Evolutionary conservation across 2,797 vertebrate genomes (phyloP), one percentile per base, ranked within the genome.

Genomic region (Pangasius sanitwongsei): DNA sequence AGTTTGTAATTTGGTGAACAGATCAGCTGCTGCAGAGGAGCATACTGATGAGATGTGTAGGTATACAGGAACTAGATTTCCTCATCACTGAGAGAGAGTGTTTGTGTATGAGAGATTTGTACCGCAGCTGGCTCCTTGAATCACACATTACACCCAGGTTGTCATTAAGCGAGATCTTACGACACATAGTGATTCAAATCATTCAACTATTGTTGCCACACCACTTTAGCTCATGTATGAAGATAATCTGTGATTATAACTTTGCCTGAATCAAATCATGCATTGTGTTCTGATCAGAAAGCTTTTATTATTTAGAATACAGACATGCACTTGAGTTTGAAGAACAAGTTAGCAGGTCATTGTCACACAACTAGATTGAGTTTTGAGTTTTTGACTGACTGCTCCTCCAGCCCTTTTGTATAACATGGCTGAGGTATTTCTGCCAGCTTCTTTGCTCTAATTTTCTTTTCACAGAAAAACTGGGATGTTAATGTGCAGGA

Each of bases 41-140:
- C 37, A 83, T 83, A 61, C 61, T 83, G 61, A 75, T 89, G 65
- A 77, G 83, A 57, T 82, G 82, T 41, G 18, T 83, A 13, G 86
- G 83, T 86, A 48, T 86, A 59, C 48, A 80, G 82, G 20, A 84
- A 50, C 83, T 53, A 69, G 34, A 15, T 61, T 61, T 59, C 34
- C 20, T 82, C 34, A 23, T 82, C 55, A 59, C 59, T 59, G 4
- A 83, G 20, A 83, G 4, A 25, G 83, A 57, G 75, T 18, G 6
- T 55, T 78, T 41, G 37, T 20, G 1, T 83, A 61, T 8, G 23
- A 70, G 37, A 70, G 59, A 34, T 78, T 50, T 55, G 50, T 12
- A n/a, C 18, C 15, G 1, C 28, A 50, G 28, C 4, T 50, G 53
- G 20, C 13, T 44, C 59, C 70, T n/a, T 86, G 23, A 53, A 75